Percentiles rank a stretch among this genome's conserved stretches.
Evolutionary conservation across 1,140 invertebrate species (phyloP).

Genomic region (Berghia stephanieae): DNA sequence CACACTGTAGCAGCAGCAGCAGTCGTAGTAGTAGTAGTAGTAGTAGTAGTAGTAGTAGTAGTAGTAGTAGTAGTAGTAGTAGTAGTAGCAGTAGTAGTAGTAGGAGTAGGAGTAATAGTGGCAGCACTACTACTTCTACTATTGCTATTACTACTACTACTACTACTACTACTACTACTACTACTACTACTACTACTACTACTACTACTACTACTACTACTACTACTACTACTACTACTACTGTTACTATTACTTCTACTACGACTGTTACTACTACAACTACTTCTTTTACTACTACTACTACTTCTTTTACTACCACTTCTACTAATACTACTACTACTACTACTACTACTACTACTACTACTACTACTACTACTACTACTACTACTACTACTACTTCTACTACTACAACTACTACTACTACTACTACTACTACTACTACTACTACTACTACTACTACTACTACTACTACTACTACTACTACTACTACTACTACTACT

Average conservation of each 20-base stretch:
- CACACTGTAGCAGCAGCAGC: no score
- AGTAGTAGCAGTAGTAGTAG: constrained; percentile 6
- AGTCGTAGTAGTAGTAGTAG: no score
- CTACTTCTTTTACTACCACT: no score
- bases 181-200: neutral
- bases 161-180: neutral
- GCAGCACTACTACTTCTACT: neutral
- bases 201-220: neutral
- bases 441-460: constrained; percentile 7
- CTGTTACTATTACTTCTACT: no score
- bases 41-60: constrained; percentile 1
- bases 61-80: constrained; percentile 7
- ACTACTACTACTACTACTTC: neutral
- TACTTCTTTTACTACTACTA: no score
- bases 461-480: neutral
- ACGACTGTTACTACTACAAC: no score
- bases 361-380: neutral
- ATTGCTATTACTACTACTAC: neutral
- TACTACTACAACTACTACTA: neutral
- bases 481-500: constrained; percentile 11
- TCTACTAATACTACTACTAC: no score
- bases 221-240: no score
- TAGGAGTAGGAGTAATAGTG: no score
- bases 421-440: neutral
- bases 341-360: neutral